These are phyloP conservation scores for Dryoscopus gambensis DNA, from an alignment of 2,113 vertebrate genomes.

Conservation along the genomic window DNA sequence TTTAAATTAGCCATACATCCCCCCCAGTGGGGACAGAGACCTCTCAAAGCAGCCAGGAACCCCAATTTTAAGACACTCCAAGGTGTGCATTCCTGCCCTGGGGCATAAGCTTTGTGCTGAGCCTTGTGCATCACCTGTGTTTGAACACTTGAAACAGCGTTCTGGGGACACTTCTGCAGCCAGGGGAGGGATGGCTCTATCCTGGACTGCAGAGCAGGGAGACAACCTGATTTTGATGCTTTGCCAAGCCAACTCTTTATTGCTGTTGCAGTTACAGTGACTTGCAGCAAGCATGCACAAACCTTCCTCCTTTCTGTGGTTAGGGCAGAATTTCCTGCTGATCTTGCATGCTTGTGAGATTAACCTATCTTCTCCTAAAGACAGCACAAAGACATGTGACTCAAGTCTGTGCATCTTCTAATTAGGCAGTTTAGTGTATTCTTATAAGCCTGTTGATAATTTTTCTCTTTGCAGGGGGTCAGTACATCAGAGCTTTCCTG, in stretches of 20 bases:
- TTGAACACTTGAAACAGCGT: not conserved
- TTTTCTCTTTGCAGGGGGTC: constrained; percentile 78
- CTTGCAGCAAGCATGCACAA: not conserved
- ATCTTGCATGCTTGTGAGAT: not conserved
- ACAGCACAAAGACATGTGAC: not conserved
- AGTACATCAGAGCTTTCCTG: constrained; percentile 94
- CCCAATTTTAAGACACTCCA: not conserved
- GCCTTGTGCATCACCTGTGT: not conserved
- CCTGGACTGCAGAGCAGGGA: not conserved
- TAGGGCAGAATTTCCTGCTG: not conserved
- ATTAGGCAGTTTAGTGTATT: not conserved
- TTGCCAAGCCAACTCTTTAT: not conserved
- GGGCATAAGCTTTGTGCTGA: not conserved
- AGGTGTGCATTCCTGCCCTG: not conserved
- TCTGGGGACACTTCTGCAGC: not conserved
- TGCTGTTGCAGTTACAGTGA: not conserved
- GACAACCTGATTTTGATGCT: not conserved
- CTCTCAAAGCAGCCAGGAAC: not conserved
- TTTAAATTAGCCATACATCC: not conserved
- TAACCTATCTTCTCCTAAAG: not conserved
- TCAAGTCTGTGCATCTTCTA: not conserved
- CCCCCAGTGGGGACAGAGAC: not conserved
- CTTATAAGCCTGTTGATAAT: not conserved
- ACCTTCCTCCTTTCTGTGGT: not conserved
- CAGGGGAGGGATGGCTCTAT: not conserved